A percentile compares a stretch with the other conserved stretches of the same genome.
Conservation (phyloP, 2,888 invertebrate species). For the Pheosia tremula region DNA sequence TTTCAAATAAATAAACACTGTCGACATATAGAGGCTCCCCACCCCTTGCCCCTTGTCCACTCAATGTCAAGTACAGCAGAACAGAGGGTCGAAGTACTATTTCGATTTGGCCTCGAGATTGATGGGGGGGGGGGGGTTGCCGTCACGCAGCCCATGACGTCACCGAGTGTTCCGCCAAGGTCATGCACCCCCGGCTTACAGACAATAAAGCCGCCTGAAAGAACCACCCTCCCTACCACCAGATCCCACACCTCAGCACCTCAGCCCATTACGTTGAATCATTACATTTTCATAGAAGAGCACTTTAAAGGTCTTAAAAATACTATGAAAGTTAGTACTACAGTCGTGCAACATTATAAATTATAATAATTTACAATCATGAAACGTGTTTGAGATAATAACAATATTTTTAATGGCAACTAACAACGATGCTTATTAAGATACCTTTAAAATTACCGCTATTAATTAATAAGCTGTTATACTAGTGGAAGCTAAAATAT, state of each 20-base stretch:
- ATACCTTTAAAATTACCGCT: too few species aligned
- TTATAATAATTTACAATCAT: not conserved
- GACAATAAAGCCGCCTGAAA: conserved; percentile 49
- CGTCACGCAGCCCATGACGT: conserved; percentile 70
- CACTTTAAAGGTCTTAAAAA: not conserved
- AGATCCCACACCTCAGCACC: not conserved
- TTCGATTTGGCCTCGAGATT: conserved; percentile 63
- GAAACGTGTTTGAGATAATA: not conserved
- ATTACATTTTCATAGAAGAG: not conserved
- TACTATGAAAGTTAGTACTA: not conserved
- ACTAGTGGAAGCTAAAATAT: too few species aligned
- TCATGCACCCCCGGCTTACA: conserved; percentile 52
- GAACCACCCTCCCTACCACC: conserved; percentile 12
- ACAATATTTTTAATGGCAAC: not conserved
- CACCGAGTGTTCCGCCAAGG: conserved; percentile 49
- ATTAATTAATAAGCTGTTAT: too few species aligned
- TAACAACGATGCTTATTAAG: too few species aligned
- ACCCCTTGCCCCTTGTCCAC: conserved; percentile 26
- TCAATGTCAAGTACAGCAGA: conserved; percentile 68
- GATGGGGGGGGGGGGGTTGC: conserved; percentile 50
- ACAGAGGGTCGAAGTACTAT: conserved; percentile 51
- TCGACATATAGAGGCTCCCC: not conserved
- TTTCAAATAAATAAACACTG: not conserved
- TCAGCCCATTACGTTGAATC: not conserved
- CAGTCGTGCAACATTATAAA: not conserved